Conservation (phyloP, 2,113 vertebrate species). For the Suncus etruscus region DNA sequence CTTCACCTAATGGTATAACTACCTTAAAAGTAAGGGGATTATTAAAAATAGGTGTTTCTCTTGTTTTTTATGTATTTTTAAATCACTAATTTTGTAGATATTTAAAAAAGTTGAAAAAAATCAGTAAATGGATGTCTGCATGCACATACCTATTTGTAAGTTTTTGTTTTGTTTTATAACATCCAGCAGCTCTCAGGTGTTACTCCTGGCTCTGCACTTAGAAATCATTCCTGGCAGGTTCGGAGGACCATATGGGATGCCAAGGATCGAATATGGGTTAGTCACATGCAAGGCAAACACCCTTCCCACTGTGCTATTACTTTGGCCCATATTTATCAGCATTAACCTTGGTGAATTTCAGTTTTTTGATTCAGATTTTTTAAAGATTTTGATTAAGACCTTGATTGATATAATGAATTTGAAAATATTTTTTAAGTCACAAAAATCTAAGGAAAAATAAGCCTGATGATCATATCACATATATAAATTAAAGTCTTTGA, state of each 20-base stretch:
- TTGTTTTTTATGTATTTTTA: no score
- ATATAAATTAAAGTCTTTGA: background rate
- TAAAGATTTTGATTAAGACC: background rate
- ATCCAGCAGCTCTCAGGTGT: no score
- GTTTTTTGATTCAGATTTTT: conserved; percentile 43
- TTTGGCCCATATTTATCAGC: background rate
- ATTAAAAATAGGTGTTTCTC: no score
- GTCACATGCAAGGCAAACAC: no score
- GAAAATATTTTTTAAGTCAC: background rate
- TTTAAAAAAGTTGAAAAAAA: conserved; percentile 30
- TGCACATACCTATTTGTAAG: background rate
- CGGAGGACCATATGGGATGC: no score
- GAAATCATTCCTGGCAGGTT: no score
- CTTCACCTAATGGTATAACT: background rate
- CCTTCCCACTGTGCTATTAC: no score
- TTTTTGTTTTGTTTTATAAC: no score
- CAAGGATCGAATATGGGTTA: no score
- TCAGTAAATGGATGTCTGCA: no score
- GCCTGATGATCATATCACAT: background rate
- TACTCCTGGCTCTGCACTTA: no score
- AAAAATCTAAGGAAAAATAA: no score
- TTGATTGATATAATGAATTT: background rate
- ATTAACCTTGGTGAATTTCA: conserved; percentile 14
- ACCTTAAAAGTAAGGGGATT: background rate
- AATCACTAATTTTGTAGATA: background rate